Evolutionary conservation across 1,140 invertebrate species (phyloP), one percentile per base, ranked within the genome.

Genomic region (Neodiprion pinetum): DNA sequence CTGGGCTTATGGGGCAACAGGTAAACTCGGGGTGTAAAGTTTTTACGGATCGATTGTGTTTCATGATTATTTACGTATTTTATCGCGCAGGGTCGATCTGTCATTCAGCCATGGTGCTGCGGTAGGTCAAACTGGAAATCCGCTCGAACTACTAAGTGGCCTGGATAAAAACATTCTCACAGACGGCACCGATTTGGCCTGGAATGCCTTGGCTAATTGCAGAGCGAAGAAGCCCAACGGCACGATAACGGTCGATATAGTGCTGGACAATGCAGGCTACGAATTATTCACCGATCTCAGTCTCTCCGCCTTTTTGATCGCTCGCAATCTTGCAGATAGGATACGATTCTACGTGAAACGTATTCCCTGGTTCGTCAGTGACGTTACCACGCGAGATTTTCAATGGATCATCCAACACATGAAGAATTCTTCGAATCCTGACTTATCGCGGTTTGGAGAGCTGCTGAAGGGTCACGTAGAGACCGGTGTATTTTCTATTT

Each of bases 361-460:
- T 10, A 94, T 97, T 78, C 98, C 98, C 0, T 99, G 98, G 98
- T 99, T 96, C 86, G 93, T 99, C 1, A 99, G 98, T 10, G 98
- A 99, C 87, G 94, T 94, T 1, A 96, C 93, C 9, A 79, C 79
- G 21, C 81, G 87, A 8, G 98, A 99, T 89, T 93, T 98, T 70
- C 78, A 91, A 78, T 97, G 93, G 93, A 91, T 91, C 0, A 76
- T 94, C 14, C 75, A 90, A 11, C 82, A 85, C 50, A 84, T 92
- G 77, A 77, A 75, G 23, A 81, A 84, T 21, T 86, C 89, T 48
- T 7, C 81, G 2, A 78, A 88, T 75, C 73, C 82, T 61, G 70
- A 81, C 67, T 73, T 90, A 49, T 74, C 84, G 77, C 78, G 90
- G 23, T 81, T 94, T 12, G 92, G 89, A 1, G 78, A 89, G 17